phyloP scores from a whole-genome alignment of 1,140 invertebrate species.

The Sycobia sp. region DNA sequence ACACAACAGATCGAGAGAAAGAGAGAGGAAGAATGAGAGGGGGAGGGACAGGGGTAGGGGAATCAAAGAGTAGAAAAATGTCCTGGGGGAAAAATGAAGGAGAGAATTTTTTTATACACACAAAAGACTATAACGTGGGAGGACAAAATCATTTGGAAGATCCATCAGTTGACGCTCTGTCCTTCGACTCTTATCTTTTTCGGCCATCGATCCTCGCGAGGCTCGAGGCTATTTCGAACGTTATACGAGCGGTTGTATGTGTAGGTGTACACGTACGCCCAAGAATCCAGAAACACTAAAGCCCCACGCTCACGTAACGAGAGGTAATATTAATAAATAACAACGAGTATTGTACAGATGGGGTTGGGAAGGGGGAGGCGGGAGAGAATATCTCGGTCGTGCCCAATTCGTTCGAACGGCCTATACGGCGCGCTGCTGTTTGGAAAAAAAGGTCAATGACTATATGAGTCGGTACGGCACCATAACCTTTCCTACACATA shows the following conservation, averaged over 20 bases:
- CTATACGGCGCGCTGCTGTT: no score
- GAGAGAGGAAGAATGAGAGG: no score
- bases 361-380: no score
- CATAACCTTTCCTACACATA: no score
- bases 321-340: slow-evolving; percentile 37
- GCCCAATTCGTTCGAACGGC: no score
- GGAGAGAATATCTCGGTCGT: no score
- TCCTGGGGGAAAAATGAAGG: neutral
- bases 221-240: slow-evolving; percentile 31
- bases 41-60: no score
- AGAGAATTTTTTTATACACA: slow-evolving; percentile 17
- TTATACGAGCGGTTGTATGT: slow-evolving; percentile 3
- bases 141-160: slow-evolving; percentile 30
- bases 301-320: slow-evolving; percentile 16
- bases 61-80: no score
- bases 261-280: neutral
- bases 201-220: slow-evolving; percentile 34
- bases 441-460: no score
- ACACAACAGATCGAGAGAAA: no score
- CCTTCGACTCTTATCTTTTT: slow-evolving; percentile 36
- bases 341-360: neutral
- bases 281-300: slow-evolving; percentile 4
- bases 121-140: slow-evolving; percentile 20
- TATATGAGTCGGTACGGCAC: no score
- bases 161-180: slow-evolving; percentile 19